Evolutionary conservation across 2,797 vertebrate species (phyloP), one percentile per base, ranked within the genome.

Genomic region (Orestias chungarensis): DNA sequence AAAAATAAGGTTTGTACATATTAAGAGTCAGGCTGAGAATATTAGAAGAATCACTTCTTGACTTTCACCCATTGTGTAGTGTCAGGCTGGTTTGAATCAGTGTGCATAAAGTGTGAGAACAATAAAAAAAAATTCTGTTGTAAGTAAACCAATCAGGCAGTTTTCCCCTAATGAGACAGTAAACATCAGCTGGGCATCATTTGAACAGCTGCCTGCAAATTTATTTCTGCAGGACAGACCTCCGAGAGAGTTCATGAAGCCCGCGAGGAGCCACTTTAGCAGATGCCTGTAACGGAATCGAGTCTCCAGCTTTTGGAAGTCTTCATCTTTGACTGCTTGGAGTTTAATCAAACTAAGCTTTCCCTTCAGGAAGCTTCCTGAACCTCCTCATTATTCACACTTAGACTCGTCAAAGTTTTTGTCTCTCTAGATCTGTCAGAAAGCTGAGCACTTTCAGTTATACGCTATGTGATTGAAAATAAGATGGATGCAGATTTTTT

Each of bases 281-380:
- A 40, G 23, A 35, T 62, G 59, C 11, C 59, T 40, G 35, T 35
- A 62, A 62, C 35, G 40, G 59, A 40, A 42, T 42, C 6, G 5
- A 42, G 59, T 62, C 59, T 42, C 59, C 59, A 62, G 59, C 59
- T 62, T 35, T 62, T 35, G 42, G 23, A 42, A 40, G 59, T 62
- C 59, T 6, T 42, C 59, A 62, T 42, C 35, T 62, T 42, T 62
- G 59, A 25, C 59, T 62, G 59, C 35, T 62, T 62, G 11, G 59
- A 40, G 59, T 62, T 62, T 62, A 40, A 62, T 62, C 35, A 62
- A 42, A 62, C 59, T 62, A 42, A 62, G 25, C 35, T 20, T 62
- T 12, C 23, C 35, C 59, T 35, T 62, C 66, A 73, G 70, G 33
- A 57, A 35, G 23, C 35, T 62, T 70, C 71, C 61, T 68, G 66